Conservation (phyloP, 2,797 vertebrate species). For the Chromis chromis region DNA sequence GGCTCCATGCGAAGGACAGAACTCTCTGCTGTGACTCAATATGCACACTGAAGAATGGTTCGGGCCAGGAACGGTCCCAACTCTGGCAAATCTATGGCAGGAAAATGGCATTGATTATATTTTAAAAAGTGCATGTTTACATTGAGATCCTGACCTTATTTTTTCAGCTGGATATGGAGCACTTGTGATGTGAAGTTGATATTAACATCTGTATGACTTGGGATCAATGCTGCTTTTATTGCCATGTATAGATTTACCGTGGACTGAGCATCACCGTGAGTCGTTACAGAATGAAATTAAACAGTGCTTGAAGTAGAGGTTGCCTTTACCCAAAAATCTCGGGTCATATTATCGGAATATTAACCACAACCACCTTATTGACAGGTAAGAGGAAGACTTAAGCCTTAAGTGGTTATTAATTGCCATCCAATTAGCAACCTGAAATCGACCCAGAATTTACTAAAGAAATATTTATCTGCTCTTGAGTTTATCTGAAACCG, state of each 20-base stretch:
- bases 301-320: slow-evolving; percentile 61
- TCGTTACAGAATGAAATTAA: slow-evolving; percentile 41
- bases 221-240: slow-evolving; percentile 42
- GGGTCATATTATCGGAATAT: slow-evolving; percentile 46
- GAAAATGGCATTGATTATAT: slow-evolving; percentile 30
- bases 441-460: slow-evolving; percentile 39
- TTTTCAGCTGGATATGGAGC: slow-evolving; percentile 25
- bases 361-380: slow-evolving; percentile 43
- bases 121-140: slow-evolving; percentile 60
- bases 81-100: slow-evolving; percentile 1
- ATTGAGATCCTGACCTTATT: slow-evolving; percentile 31
- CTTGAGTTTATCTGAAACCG: slow-evolving; percentile 43
- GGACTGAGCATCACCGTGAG: slow-evolving; percentile 40
- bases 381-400: slow-evolving; percentile 56
- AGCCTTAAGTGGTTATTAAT: slow-evolving; percentile 69
- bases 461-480: slow-evolving; percentile 60
- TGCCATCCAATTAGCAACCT: slow-evolving; percentile 50
- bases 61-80: slow-evolving; percentile 5
- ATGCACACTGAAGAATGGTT: slow-evolving; percentile 41
- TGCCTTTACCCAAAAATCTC: slow-evolving; percentile 54
- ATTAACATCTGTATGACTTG: slow-evolving; percentile 17
- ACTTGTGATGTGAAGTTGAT: slow-evolving; percentile 18
- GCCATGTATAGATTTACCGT: slow-evolving; percentile 32
- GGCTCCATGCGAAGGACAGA: slow-evolving; percentile 51
- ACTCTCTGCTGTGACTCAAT: slow-evolving; percentile 38